Evolutionary conservation across 2,113 vertebrate species (phyloP).

Genomic region (Myxocyprinus asiaticus): DNA sequence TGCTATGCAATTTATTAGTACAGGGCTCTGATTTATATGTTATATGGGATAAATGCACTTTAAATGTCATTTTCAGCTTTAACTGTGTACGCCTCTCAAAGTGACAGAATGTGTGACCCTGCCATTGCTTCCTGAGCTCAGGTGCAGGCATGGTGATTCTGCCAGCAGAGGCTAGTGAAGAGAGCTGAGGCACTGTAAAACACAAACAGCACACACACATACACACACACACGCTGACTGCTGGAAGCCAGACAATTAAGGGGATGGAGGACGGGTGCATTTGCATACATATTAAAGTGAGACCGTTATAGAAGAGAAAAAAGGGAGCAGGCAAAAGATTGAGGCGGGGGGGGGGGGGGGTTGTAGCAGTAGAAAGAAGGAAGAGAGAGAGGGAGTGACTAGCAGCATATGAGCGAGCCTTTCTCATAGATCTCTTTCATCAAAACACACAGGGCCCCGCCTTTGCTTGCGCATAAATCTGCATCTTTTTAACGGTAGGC

Average conservation of each 20-base stretch:
- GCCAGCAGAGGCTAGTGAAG: constrained; percentile 39
- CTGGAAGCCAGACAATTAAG: constrained; percentile 66
- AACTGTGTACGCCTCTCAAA: constrained; percentile 43
- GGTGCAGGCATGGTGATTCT: constrained; percentile 37
- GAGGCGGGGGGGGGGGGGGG: constrained; percentile 21
- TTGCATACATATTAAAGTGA: constrained; percentile 70
- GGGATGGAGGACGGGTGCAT: constrained; percentile 59
- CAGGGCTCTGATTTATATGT: neutral
- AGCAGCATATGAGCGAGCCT: constrained; percentile 56
- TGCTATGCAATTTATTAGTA: constrained; percentile 3
- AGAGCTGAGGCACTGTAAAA: constrained; percentile 51
- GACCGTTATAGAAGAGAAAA: constrained; percentile 63
- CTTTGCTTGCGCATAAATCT: constrained; percentile 61
- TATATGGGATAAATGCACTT: constrained; percentile 37
- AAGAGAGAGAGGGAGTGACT: constrained; percentile 50
- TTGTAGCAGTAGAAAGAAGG: constrained; percentile 23
- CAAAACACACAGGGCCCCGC: constrained; percentile 57
- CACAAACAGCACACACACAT: constrained; percentile 56
- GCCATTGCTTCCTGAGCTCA: constrained; percentile 7
- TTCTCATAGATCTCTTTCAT: constrained; percentile 64
- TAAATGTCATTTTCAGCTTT: constrained; percentile 49
- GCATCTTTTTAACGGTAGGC: constrained; percentile 54
- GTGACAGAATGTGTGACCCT: constrained; percentile 22
- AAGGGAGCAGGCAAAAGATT: constrained; percentile 46
- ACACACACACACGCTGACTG: constrained; percentile 58